Percentiles rank a stretch among this genome's conserved stretches.
Evolutionary conservation across 1,140 invertebrate genomes (phyloP).

Genomic region (Wiebesia pumilae): DNA sequence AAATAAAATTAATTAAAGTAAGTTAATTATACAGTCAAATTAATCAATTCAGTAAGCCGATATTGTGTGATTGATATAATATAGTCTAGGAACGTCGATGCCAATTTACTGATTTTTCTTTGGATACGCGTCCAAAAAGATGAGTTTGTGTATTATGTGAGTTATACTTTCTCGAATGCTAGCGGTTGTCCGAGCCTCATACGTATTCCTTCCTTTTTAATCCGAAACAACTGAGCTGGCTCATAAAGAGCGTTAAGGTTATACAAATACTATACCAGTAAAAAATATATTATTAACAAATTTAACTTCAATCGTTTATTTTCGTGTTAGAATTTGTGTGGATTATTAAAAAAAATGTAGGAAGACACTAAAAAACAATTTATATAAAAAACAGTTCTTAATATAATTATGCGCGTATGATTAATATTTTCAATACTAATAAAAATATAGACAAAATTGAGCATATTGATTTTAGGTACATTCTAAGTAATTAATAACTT

Average conservation of each 20-base stretch:
- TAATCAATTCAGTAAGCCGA: constrained; percentile 35
- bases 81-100: neutral
- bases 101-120: neutral
- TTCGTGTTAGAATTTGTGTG: neutral
- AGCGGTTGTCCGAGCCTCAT: neutral
- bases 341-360: too few relatives aligned
- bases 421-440: too few relatives aligned
- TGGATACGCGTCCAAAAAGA: neutral
- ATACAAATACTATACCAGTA: too few relatives aligned
- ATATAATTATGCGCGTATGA: too few relatives aligned
- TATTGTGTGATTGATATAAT: neutral
- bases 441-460: too few relatives aligned
- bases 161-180: neutral
- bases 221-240: neutral
- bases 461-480: too few relatives aligned
- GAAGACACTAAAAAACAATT: too few relatives aligned
- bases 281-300: neutral
- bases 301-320: neutral
- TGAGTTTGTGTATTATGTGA: neutral
- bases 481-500: too few relatives aligned
- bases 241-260: neutral
- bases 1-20: too few relatives aligned
- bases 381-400: too few relatives aligned
- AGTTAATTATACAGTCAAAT: neutral
- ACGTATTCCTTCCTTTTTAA: constrained; percentile 45